A percentile compares a stretch with the other conserved stretches of the same genome.
These are phyloP conservation scores for Pseudochirops cupreus DNA, from an alignment of 2,797 vertebrate species.

Conservation along the genomic window DNA sequence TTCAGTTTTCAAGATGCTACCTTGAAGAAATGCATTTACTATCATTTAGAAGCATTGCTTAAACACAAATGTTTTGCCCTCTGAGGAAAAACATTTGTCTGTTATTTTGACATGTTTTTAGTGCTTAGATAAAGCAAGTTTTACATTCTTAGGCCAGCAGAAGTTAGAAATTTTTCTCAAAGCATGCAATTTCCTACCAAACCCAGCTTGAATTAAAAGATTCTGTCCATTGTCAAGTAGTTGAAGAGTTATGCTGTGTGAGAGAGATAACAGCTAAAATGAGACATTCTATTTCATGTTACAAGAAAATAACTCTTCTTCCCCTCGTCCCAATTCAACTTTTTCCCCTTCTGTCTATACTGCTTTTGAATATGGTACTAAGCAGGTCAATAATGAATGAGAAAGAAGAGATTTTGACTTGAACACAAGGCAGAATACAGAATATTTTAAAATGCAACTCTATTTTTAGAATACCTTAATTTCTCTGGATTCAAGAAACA, in stretches of 20 bases:
- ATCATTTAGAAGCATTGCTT: background rate
- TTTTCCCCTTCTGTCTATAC: background rate
- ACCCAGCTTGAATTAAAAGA: conserved; percentile 73
- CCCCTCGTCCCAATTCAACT: background rate
- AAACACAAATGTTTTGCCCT: background rate
- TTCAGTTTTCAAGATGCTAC: conserved; percentile 11
- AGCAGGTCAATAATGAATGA: conserved; percentile 82
- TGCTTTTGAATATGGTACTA: conserved; percentile 84
- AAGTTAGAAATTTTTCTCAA: background rate
- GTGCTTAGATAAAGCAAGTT: background rate
- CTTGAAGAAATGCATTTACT: background rate
- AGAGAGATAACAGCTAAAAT: conserved; percentile 84
- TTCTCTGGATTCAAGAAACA: conserved; percentile 71
- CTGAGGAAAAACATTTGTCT: conserved; percentile 16
- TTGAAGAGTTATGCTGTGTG: conserved; percentile 85
- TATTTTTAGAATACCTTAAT: conserved; percentile 65
- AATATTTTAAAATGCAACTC: conserved; percentile 57
- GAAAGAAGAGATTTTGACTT: conserved; percentile 75
- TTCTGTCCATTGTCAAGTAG: conserved; percentile 83
- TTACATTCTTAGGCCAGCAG: background rate
- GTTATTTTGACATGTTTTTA: conserved; percentile 17
- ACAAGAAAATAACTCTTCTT: conserved; percentile 83
- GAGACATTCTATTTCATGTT: conserved; percentile 83
- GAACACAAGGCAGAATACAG: conserved; percentile 57
- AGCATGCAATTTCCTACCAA: background rate